Base-by-base conservation (phyloP, 2,797 vertebrate genomes). In the Menidia menidia region DNA sequence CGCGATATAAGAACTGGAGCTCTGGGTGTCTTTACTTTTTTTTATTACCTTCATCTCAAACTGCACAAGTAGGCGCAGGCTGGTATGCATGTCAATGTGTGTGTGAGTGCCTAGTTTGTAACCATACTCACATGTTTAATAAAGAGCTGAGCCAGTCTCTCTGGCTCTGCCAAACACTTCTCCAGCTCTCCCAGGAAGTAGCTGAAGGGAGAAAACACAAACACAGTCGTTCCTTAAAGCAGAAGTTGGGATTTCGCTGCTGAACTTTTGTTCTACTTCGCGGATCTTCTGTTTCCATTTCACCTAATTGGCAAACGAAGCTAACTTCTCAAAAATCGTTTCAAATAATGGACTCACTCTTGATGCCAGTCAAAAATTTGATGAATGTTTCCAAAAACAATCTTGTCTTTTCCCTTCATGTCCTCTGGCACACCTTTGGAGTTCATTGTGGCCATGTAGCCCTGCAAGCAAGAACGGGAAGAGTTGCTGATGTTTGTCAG, bases 291-390 rank as follows among this genome's bases (percentile, higher is more conserved):
- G 60, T 67, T 76, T 83, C 61, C 70, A 56, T 82, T 77, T 59
- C 2, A 0, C 55, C 66, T 65, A 64, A 55, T 76, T 31, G 6
- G 35, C 58, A 74, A 15, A 43, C 59, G 18, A 16, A 56, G 33
- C 16, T 69, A 31, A 54, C 11, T 50, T 53, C 57, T 60, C 7
- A 31, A 8, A 18, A 1, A 39, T 39, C 6, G 3, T 9, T 4
- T n/a, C 41, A 25, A 55, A 48, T 16, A 61, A 47, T 11, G n/a
- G 82, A 95, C 98, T n/a, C 93, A 99, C 98, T 99, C 97, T 96
- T 97, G 96, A 94, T 99, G 98, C 98, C 98, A 99, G 93, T 99
- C 97, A 60, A 95, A 99, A 86, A 99, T 99, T 92, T 99, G 98
- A 89, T 99, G 97, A 88, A 99, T 98, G 92, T 99, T 99, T 86